phyloP scores from a whole-genome alignment of 2,113 vertebrate species.

The Caranx ignobilis region DNA sequence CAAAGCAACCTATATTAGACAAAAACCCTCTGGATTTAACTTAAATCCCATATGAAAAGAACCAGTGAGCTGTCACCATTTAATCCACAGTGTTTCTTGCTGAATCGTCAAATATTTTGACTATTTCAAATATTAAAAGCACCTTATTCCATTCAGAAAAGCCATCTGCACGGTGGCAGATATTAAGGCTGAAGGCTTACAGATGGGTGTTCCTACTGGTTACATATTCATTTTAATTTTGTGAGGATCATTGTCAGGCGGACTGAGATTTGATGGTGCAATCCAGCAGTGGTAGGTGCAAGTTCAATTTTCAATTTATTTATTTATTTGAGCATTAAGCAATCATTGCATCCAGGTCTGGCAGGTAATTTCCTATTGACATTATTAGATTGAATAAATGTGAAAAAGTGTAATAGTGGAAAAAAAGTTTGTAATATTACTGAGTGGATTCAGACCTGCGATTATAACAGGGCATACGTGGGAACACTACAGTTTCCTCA shows the following conservation, averaged over 20 bases:
- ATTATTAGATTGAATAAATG: slow-evolving; percentile 12
- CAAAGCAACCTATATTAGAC: slow-evolving; percentile 56
- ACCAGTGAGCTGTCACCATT: slow-evolving; percentile 68
- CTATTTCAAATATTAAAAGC: slow-evolving; percentile 70
- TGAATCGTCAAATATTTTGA: slow-evolving; percentile 31
- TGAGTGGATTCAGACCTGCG: slow-evolving; percentile 20
- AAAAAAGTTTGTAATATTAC: slow-evolving; percentile 11
- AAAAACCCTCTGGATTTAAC: slow-evolving; percentile 61
- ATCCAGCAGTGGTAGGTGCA: slow-evolving; percentile 21
- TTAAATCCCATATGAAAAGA: slow-evolving; percentile 78
- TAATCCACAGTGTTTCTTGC: slow-evolving; percentile 56
- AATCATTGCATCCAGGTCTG: slow-evolving; percentile 25
- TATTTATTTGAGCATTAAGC: slow-evolving; percentile 15
- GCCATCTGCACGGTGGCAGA: slow-evolving; percentile 61
- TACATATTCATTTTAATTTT: slow-evolving; percentile 73
- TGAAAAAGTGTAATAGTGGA: not conserved
- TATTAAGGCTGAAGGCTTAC: slow-evolving; percentile 67
- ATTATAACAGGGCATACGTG: not conserved
- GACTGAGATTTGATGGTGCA: slow-evolving; percentile 35
- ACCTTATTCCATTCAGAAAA: slow-evolving; percentile 62
- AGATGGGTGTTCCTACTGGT: slow-evolving; percentile 52
- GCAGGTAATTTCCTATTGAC: slow-evolving; percentile 24
- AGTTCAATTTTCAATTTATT: slow-evolving; percentile 26
- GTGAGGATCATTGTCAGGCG: slow-evolving; percentile 47
- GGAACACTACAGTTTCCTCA: not conserved